These are phyloP conservation scores for Anguilla megastoma DNA, from an alignment of 2,797 vertebrate species.

Conservation along the genomic window DNA sequence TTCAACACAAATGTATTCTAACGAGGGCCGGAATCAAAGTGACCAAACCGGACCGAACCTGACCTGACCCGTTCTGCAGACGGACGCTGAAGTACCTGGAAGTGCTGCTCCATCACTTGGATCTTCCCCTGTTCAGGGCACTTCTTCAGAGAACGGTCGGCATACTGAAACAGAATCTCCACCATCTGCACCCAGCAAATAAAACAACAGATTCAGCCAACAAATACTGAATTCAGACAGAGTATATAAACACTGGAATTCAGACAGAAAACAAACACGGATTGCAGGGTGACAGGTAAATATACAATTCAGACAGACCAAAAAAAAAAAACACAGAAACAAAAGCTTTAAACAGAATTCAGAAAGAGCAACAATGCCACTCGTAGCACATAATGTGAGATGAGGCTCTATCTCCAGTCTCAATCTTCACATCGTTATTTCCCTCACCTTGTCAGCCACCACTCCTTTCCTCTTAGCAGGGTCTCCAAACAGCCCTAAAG, in stretches of 20 bases:
- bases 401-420: neutral
- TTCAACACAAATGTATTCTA: neutral
- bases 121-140: constrained; percentile 96
- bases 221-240: neutral
- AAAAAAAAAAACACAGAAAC: neutral
- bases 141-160: constrained; percentile 85
- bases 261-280: neutral
- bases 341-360: neutral
- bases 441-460: constrained; percentile 87
- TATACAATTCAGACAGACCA: neutral
- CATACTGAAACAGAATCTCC: constrained; percentile 89
- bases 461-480: constrained; percentile 83
- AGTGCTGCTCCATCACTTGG: constrained; percentile 96
- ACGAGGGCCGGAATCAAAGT: neutral
- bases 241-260: neutral
- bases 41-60: neutral
- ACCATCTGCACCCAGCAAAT: constrained; percentile 78
- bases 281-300: neutral
- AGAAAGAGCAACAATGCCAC: neutral
- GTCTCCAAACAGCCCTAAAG: constrained; percentile 85
- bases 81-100: constrained; percentile 74
- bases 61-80: neutral
- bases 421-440: neutral
- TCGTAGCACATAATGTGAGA: neutral
- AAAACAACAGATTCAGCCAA: neutral